Evolutionary conservation across 2,113 vertebrate species (phyloP), one percentile per base, ranked within the genome.

Genomic region (Desmodus rotundus): DNA sequence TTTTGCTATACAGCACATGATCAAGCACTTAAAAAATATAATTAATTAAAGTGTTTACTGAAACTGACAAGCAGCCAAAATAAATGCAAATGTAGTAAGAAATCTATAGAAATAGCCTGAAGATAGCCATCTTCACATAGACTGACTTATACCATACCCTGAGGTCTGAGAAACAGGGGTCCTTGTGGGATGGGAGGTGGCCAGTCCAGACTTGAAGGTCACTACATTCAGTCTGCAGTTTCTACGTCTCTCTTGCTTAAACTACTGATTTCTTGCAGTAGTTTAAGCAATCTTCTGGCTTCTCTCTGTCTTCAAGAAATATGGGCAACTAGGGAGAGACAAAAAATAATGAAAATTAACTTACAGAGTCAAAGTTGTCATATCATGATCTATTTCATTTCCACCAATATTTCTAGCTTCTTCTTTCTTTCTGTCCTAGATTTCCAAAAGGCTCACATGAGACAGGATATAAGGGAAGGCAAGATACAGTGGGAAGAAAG

Each of bases 31-130:
- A 89, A 97, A 87, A 89, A 84, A 90, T 85, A 61, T 81, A 65
- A 96, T 94, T 97, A 94, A 94, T 89, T 97, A 92, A 95, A 87
- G 24, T 81, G 76, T 95, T 96, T 96, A 94, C 45, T 68, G 47
- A 95, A 90, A 93, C 58, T 14, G 63, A 88, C 31, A 93, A 41
- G 26, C 31, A 90, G 72, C 47, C n/a, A 94, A 72, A 85, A 85
- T 91, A 84, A 45, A 38, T 77, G 65, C 41, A 93, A 88, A 94
- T 50, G 38, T 43, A 94, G 61, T 80, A 83, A 24, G 73, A 54
- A 58, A 38, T 93, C 61, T 93, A 52, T 76, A 95, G 90, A 92
- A 52, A 38, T 84, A 45, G 74, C 24, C 38, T n/a, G 43, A 26
- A 13, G 63, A 86, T 0, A 68, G 54, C 22, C 17, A n/a, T 45